Conservation (phyloP, 1,140 invertebrate species). For the Anadara kagoshimensis region DNA sequence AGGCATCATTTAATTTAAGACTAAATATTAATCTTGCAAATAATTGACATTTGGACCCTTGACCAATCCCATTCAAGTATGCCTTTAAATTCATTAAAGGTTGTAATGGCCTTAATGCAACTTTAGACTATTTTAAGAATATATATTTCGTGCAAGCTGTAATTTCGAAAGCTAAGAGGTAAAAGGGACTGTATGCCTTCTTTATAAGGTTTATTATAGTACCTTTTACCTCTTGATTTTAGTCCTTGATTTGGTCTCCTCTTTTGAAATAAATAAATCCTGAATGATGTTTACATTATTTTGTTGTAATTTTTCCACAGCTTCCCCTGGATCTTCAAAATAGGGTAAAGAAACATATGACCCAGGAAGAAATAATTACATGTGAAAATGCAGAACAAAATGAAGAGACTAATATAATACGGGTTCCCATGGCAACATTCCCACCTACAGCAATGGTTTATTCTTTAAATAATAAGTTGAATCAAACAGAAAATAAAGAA, state of each 20-base stretch:
- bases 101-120: too few relatives aligned
- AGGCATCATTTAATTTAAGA: too few relatives aligned
- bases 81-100: too few relatives aligned
- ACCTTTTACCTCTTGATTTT: too few relatives aligned
- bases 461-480: constrained; percentile 79
- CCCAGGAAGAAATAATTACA: constrained; percentile 70
- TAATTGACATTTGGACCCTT: too few relatives aligned
- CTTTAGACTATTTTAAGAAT: too few relatives aligned
- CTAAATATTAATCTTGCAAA: too few relatives aligned
- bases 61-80: too few relatives aligned
- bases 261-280: background rate
- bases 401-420: constrained; percentile 81
- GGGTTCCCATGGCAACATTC: constrained; percentile 88
- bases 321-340: constrained; percentile 92
- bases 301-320: constrained; percentile 77
- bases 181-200: too few relatives aligned
- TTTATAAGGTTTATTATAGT: too few relatives aligned
- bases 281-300: background rate
- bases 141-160: too few relatives aligned
- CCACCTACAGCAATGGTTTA: constrained; percentile 93
- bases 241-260: background rate
- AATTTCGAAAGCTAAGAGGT: too few relatives aligned
- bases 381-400: constrained; percentile 52
- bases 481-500: constrained; percentile 42
- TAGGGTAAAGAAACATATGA: constrained; percentile 80